Percentiles rank a stretch among this genome's conserved stretches.
phyloP scores from a whole-genome alignment of 2,888 invertebrate species.

The Leptopilina drosophilae region DNA sequence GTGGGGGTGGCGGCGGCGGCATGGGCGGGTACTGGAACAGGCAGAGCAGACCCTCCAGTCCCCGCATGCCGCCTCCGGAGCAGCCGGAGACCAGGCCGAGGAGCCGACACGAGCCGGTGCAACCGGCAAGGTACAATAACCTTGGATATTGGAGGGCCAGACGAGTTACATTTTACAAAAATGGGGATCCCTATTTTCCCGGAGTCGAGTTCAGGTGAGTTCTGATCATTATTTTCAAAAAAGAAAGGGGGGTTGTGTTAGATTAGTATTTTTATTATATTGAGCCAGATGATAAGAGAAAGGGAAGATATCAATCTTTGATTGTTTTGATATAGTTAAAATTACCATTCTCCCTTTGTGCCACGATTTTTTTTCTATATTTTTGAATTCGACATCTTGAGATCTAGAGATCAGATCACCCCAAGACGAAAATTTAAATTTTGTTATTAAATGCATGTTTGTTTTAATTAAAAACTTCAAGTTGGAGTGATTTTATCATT shows the following conservation, averaged over 20 bases:
- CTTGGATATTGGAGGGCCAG: constrained; percentile 92
- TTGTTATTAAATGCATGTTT: too few species aligned
- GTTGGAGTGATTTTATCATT: too few species aligned
- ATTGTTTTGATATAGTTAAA: constrained; percentile 9
- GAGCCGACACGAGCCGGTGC: constrained; percentile 79
- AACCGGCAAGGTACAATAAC: constrained; percentile 82
- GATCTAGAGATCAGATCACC: too few species aligned
- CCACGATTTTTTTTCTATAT: not conserved
- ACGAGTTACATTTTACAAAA: constrained; percentile 93
- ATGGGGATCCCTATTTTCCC: constrained; percentile 95
- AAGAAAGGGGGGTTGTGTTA: too few species aligned
- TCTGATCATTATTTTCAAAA: not conserved
- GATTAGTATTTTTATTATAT: not conserved
- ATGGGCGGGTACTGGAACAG: constrained; percentile 79
- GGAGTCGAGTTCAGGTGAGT: constrained; percentile 87
- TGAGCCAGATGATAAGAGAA: too few species aligned
- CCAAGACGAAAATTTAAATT: too few species aligned
- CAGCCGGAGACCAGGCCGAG: constrained; percentile 79
- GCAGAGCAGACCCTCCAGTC: constrained; percentile 78
- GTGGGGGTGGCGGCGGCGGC: constrained; percentile 69
- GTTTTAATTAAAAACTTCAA: too few species aligned
- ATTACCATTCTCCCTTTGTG: not conserved
- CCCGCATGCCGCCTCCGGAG: constrained; percentile 79
- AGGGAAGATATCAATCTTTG: constrained; percentile 4
- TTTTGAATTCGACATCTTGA: too few species aligned